Evolutionary conservation across 2,113 vertebrate genomes (phyloP), one percentile per base, ranked within the genome.

Genomic region (Phylloscopus whistleri): DNA sequence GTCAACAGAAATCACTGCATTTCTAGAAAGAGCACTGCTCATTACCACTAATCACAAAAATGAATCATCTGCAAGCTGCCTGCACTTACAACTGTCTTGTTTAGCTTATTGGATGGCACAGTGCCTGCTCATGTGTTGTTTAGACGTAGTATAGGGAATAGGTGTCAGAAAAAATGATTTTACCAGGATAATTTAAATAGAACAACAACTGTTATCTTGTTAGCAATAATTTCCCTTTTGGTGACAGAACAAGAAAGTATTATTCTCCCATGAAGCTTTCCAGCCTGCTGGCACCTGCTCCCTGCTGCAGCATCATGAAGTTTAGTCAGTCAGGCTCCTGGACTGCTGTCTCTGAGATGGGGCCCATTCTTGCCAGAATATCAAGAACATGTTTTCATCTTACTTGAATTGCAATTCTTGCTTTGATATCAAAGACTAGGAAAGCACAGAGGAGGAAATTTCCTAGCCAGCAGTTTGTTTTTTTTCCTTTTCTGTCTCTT

Each of bases 181-280:
- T 78, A 75, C 86, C 66, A 91, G 67, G 72, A 66, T 87, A 97
- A 94, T 94, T 95, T 95, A 89, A 90, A 96, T 91, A 97, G 82
- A 83, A 93, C 73, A 92, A 91, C 94, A 95, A 95, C 90, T 94
- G 94, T 94, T 94, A 74, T 44, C 76, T 96, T 94, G 67, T 93
- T 94, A 84, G 84, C 55, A 91, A 70, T 91, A 92, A 96, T 94
- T 94, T 89, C 89, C 62, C 77, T 94, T 94, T 95, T 41, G 60
- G 59, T 89, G 87, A 73, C 58, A 94, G 44, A 95, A 89, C 49
- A 82, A 88, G 67, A 92, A 95, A 83, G 37, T 11, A 58, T 81
- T 93, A 89, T 80, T 94, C 66, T 70, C 72, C n/a, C 39, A 49
- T 70, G 73, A 95, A 77, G 44, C 48, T 90, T 96, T 58, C 84